Conservation (phyloP, 2,888 invertebrate genomes). For the Clepsis dumicolana region DNA sequence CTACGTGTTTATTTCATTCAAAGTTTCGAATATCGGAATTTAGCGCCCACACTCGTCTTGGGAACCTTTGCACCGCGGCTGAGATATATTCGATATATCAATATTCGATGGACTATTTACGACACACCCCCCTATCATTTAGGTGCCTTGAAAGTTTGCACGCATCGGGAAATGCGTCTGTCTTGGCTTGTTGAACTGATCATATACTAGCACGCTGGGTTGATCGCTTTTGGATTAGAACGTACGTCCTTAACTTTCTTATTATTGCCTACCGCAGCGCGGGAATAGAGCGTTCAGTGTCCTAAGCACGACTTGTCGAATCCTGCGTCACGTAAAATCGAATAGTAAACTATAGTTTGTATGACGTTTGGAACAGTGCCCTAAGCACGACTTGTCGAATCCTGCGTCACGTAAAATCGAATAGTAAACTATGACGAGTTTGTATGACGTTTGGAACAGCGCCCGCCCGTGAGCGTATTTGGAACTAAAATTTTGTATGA, state of each 20-base stretch:
- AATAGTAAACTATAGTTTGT: too few species aligned
- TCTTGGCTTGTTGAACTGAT: constrained; percentile 11
- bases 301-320: too few species aligned
- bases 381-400: too few species aligned
- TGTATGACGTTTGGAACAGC: too few species aligned
- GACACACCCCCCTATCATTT: constrained; percentile 18
- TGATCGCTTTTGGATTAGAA: not conserved
- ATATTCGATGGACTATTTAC: constrained; percentile 27
- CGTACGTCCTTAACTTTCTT: not conserved
- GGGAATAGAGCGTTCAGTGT: not conserved
- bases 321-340: too few species aligned
- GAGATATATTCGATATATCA: constrained; percentile 5
- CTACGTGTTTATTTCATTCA: constrained; percentile 24
- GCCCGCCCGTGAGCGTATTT: too few species aligned
- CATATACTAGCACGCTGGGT: not conserved
- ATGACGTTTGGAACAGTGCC: too few species aligned
- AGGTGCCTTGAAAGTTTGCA: constrained; percentile 1
- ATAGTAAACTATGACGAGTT: too few species aligned
- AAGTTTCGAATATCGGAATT: constrained; percentile 24
- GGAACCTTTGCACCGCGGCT: not conserved
- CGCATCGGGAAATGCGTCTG: not conserved
- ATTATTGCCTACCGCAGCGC: not conserved
- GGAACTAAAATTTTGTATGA: too few species aligned
- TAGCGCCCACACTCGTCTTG: constrained; percentile 3
- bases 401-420: too few species aligned